phyloP scores from a whole-genome alignment of 2,113 vertebrate species.

The Mobula hypostoma region DNA sequence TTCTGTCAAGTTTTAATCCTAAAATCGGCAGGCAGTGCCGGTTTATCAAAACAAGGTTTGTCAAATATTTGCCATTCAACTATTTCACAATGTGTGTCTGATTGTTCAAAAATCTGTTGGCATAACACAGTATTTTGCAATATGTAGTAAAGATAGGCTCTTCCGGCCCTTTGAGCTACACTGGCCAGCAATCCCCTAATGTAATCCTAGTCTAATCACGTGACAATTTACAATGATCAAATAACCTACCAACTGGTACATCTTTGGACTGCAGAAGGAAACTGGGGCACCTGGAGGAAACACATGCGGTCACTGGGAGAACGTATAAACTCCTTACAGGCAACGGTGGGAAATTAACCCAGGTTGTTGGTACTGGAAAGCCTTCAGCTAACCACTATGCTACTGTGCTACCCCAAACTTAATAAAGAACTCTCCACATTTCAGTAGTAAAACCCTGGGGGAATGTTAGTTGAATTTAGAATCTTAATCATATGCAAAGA shows the following conservation, averaged over 20 bases:
- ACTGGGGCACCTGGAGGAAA: too few relatives aligned
- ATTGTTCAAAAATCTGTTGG: neutral
- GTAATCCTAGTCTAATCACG: too few relatives aligned
- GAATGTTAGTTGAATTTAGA: neutral
- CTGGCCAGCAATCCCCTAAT: too few relatives aligned
- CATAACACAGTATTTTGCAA: neutral
- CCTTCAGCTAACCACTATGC: too few relatives aligned
- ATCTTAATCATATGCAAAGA: neutral
- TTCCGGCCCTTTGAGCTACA: too few relatives aligned
- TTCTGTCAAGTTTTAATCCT: neutral
- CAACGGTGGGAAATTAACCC: too few relatives aligned
- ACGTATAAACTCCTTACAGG: too few relatives aligned
- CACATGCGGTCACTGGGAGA: too few relatives aligned
- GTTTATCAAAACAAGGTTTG: neutral
- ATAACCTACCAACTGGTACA: too few relatives aligned
- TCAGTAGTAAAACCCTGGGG: neutral
- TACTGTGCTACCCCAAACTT: neutral
- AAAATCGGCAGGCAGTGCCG: neutral
- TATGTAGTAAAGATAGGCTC: too few relatives aligned
- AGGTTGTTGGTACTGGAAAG: neutral
- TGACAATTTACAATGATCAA: too few relatives aligned
- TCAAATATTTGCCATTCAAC: slow-evolving; percentile 11
- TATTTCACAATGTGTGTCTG: slow-evolving; percentile 8
- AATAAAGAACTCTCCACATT: neutral
- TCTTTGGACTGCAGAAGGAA: too few relatives aligned